Evolutionary conservation across 2,797 vertebrate genomes (phyloP).

Genomic region (Urocyon cinereoargenteus): DNA sequence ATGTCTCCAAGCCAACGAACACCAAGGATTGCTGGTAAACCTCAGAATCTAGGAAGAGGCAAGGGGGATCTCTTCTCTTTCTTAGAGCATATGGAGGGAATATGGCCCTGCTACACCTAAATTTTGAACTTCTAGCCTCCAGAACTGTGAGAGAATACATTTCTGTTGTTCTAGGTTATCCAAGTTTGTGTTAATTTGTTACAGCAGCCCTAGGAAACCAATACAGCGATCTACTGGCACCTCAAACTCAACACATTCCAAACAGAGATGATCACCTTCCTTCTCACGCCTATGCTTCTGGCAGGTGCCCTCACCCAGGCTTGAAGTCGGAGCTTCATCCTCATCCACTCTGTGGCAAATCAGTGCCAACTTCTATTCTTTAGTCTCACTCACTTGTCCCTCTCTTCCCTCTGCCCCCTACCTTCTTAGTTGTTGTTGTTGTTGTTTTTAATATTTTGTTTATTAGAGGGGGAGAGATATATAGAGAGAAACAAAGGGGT

Average conservation of each 20-base stretch:
- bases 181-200: not conserved
- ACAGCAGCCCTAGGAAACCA: not conserved
- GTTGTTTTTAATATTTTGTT: not conserved
- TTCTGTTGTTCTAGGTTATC: not conserved
- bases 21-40: not conserved
- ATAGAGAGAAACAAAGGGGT: not conserved
- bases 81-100: not conserved
- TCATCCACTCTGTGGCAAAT: not conserved
- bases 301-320: not conserved
- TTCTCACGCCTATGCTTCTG: not conserved
- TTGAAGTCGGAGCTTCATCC: not conserved
- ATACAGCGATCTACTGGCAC: too few relatives aligned
- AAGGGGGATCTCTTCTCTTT: not conserved
- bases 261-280: not conserved
- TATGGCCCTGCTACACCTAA: not conserved
- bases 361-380: not conserved
- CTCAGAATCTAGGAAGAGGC: not conserved
- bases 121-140: not conserved
- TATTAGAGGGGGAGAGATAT: not conserved
- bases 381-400: not conserved
- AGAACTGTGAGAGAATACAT: not conserved
- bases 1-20: not conserved
- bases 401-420: not conserved
- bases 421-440: not conserved
- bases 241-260: not conserved